Conservation (phyloP, 2,888 invertebrate genomes). For the Deilephila porcellus region DNA sequence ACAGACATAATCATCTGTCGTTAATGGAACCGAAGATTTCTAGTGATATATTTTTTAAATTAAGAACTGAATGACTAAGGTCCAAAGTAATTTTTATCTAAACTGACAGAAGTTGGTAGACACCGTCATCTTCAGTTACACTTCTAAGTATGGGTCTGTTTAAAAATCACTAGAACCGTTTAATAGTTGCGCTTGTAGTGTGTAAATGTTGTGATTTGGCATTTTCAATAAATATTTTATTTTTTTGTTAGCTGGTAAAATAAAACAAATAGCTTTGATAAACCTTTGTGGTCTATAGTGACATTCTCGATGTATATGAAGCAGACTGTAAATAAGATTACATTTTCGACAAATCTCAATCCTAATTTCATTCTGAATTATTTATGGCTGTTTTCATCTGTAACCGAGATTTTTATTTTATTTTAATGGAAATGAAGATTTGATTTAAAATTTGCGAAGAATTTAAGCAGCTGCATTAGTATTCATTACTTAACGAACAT, state of each 20-base stretch:
- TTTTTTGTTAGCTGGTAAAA: neutral
- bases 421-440: conserved; percentile 14
- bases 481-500: conserved; percentile 26
- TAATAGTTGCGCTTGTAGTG: too few species aligned
- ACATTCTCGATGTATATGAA: neutral
- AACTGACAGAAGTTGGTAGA: too few species aligned
- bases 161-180: too few species aligned
- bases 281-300: neutral
- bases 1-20: too few species aligned
- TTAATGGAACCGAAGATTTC: too few species aligned
- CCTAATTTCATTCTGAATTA: neutral
- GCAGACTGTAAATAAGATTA: neutral
- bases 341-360: neutral
- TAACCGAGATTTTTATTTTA: conserved; percentile 16
- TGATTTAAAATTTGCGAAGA: conserved; percentile 9
- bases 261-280: neutral
- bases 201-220: too few species aligned
- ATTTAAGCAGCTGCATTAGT: conserved; percentile 17
- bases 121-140: too few species aligned
- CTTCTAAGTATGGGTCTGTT: too few species aligned
- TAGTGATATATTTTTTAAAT: too few species aligned
- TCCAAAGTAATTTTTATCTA: too few species aligned
- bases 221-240: too few species aligned
- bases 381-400: neutral
- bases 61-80: too few species aligned